Evolutionary conservation across 2,797 vertebrate genomes (phyloP), one percentile per base, ranked within the genome.

Genomic region (Vultur gryphus): DNA sequence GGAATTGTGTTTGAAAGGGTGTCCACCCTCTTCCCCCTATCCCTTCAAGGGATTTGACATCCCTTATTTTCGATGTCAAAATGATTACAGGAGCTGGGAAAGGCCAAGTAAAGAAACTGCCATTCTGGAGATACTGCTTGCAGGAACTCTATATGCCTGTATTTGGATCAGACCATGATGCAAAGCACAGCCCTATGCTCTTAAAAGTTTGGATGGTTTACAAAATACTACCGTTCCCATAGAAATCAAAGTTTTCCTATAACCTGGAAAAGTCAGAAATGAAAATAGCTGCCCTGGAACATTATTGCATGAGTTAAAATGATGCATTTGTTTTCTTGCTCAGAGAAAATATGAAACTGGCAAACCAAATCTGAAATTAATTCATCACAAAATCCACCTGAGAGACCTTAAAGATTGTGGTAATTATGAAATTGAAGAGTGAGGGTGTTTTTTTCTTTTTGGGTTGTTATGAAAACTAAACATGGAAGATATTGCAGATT

Each of bases 201-300:
- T 85, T 85, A 72, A 80, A 95, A 82, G 52, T 86, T 51, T 93
- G 82, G 76, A 95, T 70, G 70, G 48, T 88, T 91, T 89, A 94
- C 89, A 93, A 89, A 95, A 93, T 81, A 85, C 31, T 75, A 91
- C 78, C 0, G 24, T 89, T 90, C 85, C 78, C 89, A 97, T 57
- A 94, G 92, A 96, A 95, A 95, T 94, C 37, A 33, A 77, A 76
- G 48, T 35, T 92, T 95, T 91, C 80, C 67, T 79, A 72, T 80
- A 95, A 93, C 75, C 67, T 79, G 70, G 61, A 85, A 92, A 90
- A 96, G 37, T 39, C 66, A 86, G 67, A 94, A 95, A 92, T 91
- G 9, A 94, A 94, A 93, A 93, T 31, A 90, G 39, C 73, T 96
- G 70, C 43, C 73, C 55, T 62, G 80, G 55, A 95, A 92, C 35